Base-by-base conservation (phyloP, 2,888 invertebrate species). In the Perdita meconis region DNA sequence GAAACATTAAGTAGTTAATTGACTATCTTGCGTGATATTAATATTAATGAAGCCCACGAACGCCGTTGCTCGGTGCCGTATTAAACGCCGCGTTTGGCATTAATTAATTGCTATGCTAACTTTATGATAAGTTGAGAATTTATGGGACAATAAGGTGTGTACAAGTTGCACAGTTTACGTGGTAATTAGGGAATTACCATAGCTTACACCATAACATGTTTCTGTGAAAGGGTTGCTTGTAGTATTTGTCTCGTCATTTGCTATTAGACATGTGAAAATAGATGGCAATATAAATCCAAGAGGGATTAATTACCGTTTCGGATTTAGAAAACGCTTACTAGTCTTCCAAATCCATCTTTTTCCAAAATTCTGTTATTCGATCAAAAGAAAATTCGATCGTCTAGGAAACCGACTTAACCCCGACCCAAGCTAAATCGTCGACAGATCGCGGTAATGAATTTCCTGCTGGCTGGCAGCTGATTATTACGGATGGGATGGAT, bases 401-500 rank as follows among this genome's bases (percentile, higher is more conserved):
- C 13, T 3, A 16, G 19, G 51, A 55, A 53, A 53, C 42, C 59
- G 56, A 61, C 59, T 26, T 67, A 34, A 68, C 40, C 56, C 47
- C 61, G 71, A 74, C 72, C 77, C 61, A 56, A 70, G 65, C 71
- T 81, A 80, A 81, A 79, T 78, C 72, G 73, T 79, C 70, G 71
- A 50, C 66, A 30, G 40, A 53, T 38, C 68, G 57, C 57, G 67
- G 74, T 80, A 85, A 84, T 85, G 82, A 78, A 85, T 85, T 84
- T 82, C 82, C 63, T 53, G 47, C 36, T 51, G 55, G 24, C 64
- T 81, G 85, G 69, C 84, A 85, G 71, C 78, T 76, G 83, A 85
- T 81, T 73, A 85, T 84, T 85, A 85, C 71, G 76, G 80, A 77
- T 77, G 73, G 71, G 78, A 84, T 80, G 71, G 82, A 82, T 84